Base-by-base conservation (phyloP, 2,888 invertebrate genomes). In the Abrostola tripartita region DNA sequence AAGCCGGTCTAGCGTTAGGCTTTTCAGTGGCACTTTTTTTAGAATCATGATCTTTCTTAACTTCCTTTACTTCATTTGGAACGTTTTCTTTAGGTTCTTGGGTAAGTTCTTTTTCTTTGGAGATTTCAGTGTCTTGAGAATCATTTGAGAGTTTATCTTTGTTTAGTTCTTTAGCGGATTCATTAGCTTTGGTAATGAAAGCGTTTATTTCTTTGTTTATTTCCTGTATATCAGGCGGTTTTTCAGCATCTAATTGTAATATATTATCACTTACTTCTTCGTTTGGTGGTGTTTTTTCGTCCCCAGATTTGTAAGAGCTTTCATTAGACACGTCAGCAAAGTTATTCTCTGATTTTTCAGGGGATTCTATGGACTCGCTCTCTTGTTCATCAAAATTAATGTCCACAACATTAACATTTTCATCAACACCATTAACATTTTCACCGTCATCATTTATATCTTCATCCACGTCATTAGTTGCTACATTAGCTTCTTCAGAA, bases 291-390 rank as follows among this genome's bases (percentile, higher is more conserved):
- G 40, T 11, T 58, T 82, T 85, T 12, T 79, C 83, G n/a, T 85
- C 83, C 36, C 52, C 68, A 24, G 83, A 85, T 74, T 90, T 92
- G 42, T 77, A 78, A 0, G 90, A 90, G 74, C 90, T 91, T 62
- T 88, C 91, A 72, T 87, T 90, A 1, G 93, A 93, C 36, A 91
- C 79, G 71, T 93, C 91, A 52, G 85, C 92, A 68, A 92, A 91
- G 57, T 93, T 90, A 52, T 93, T 90, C 63, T 93, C 92, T 9
- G 93, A 91, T 79, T 90, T 91, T 5, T 82, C 82, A 12, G 91
- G 89, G 38, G 92, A 92, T 72, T 83, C 88, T 24, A 79, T 74
- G 12, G 82, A 74, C 59, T 74, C 74, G 51, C 71, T 81, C 42
- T 82, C 81, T 72, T 83, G 87, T 55, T 85, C 85, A 52, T 74